Base-by-base conservation (phyloP, 2,888 invertebrate species). In the Candidula unifasciata region DNA sequence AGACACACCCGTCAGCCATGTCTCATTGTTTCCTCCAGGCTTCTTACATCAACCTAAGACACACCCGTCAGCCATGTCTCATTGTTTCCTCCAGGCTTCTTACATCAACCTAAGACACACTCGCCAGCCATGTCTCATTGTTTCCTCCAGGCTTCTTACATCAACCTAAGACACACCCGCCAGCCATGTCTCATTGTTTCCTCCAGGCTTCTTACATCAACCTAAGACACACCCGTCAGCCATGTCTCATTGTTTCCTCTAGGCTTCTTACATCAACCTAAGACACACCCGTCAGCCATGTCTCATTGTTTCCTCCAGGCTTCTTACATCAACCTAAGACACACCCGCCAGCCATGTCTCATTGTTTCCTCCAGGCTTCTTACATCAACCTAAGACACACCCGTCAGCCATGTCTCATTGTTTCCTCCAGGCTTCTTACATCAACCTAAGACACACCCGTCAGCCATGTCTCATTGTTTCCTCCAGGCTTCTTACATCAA, bases 231-330 rank as follows among this genome's bases (percentile, higher is more conserved):
- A 87, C 87, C 0, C 83, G 88, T 44, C 89, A 90, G 71, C 71
- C 85, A 0, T n/a, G n/a, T 44, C 44, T 37, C n/a, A 24, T 35
- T 73, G 18, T 18, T 68, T 68, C 74, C 27, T 85, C 6, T 87
- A 92, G 92, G 91, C 89, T 24, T 88, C 90, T 5, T 90, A 90
- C 79, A 88, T 92, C 69, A 88, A 89, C 10, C 71, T 92, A 60
- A 86, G 85, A 24, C 90, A 91, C 77, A 87, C 87, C 0, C 83
- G 88, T 44, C 89, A 90, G 71, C 71, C 85, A 0, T n/a, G n/a
- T 44, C 44, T 37, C n/a, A 24, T 35, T 73, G 18, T 18, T 68
- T 68, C 74, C 27, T 85, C 6, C 87, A 92, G 92, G 91, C 89
- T 24, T 88, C 90, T 5, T 90, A 90, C 79, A 88, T 92, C 69